Evolutionary conservation across 2,797 vertebrate species (phyloP), one percentile per base, ranked within the genome.

Genomic region (Chiloscyllium punctatum): DNA sequence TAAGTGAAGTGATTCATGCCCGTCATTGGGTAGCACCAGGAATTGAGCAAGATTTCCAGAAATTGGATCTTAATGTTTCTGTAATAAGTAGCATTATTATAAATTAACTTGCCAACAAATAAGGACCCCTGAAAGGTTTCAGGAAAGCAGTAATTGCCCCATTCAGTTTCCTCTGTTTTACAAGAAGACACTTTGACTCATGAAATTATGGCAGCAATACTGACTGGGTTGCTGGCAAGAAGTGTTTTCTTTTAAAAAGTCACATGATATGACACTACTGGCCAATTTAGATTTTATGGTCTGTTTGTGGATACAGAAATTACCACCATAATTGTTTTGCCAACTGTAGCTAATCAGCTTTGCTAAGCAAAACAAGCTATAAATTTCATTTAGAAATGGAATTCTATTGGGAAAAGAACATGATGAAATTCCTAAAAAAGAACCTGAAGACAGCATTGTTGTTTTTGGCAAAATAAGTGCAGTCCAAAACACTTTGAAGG

Each of bases 371-470:
- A 77, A 77, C 68, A 77, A 53, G 25, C 42, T 30, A 94, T 94
- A 94, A 94, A 94, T 94, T 94, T 74, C 48, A 77, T 48, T 95
- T 74, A n/a, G 33, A 77, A 95, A 53, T 95, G 27, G 51, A 95
- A 95, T 77, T 77, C 71, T 77, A 74, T 57, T 33, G 51, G 94
- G 94, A 94, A 27, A 94, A 72, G 25, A 27, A 94, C 94, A 74
- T 94, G 57, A 62, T 94, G 66, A 94, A 71, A 48, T 94, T 69
- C 37, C n/a, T 94, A n/a, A n/a, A n/a, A 42, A 94, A 74, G 94
- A 94, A 94, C 94, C 94, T 94, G 94, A 74, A 94, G 68, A 74
- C 27, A 94, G 37, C 42, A 33, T 94, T 94, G 68, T 94, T 94
- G 68, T 74, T 74, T 94, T 94, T 94, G 94, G 94, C 94, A 94